Evolutionary conservation across 2,797 vertebrate species (phyloP).

Genomic region (Rhynchotus rufescens): DNA sequence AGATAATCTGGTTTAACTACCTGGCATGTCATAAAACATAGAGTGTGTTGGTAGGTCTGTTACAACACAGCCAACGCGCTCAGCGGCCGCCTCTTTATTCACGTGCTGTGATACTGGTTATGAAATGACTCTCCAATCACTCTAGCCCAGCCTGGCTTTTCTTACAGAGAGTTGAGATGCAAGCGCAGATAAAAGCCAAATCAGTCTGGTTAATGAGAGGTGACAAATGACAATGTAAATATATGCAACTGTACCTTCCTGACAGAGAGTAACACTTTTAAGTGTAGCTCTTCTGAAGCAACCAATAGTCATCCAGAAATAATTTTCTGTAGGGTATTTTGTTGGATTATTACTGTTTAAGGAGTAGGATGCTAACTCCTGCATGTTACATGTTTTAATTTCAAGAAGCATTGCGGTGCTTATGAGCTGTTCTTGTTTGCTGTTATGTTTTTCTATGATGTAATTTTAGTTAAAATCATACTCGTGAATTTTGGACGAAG

Average conservation of each 20-base stretch:
- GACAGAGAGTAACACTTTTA: neutral
- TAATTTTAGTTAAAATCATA: neutral
- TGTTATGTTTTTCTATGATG: neutral
- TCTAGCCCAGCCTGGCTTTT: neutral
- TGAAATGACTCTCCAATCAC: neutral
- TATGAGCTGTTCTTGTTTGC: neutral
- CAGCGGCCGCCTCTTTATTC: neutral
- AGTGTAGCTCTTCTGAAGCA: neutral
- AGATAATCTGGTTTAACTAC: neutral
- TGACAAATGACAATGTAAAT: neutral
- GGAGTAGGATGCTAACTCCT: neutral
- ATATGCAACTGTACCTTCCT: neutral
- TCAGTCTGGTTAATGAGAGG: slow-evolving; percentile 18
- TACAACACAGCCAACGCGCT: neutral
- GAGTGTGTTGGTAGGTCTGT: neutral
- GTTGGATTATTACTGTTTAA: neutral
- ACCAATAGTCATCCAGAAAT: neutral
- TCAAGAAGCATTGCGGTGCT: neutral
- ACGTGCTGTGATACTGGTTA: neutral
- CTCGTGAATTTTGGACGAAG: neutral
- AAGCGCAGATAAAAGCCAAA: neutral
- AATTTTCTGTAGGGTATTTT: neutral
- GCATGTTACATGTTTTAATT: neutral
- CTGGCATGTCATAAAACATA: neutral
- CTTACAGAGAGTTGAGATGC: neutral